Evolutionary conservation across 2,113 vertebrate species (phyloP).

Genomic region (Vanacampus margaritifer): DNA sequence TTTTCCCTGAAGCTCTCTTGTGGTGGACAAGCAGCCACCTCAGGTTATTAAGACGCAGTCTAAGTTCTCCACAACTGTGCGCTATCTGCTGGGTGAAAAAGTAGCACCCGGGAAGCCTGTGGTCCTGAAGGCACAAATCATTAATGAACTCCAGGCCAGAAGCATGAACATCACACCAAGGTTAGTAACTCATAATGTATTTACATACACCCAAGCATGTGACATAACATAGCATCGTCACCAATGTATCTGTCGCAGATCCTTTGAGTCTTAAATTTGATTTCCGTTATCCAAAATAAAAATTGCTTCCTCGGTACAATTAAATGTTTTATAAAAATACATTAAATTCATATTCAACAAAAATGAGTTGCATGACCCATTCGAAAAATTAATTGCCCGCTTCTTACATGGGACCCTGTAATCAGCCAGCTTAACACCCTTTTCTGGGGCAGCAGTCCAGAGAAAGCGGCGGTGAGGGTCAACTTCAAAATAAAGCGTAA

Average conservation of each 20-base stretch:
- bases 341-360: too few species aligned
- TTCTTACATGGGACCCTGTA: too few species aligned
- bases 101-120: slow-evolving; percentile 79
- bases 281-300: neutral
- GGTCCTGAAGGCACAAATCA: slow-evolving; percentile 83
- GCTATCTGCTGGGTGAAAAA: slow-evolving; percentile 85
- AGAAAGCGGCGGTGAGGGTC: too few species aligned
- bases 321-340: too few species aligned
- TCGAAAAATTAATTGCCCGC: too few species aligned
- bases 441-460: too few species aligned
- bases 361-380: too few species aligned
- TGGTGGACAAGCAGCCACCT: slow-evolving; percentile 92
- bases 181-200: slow-evolving; percentile 47
- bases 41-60: slow-evolving; percentile 98
- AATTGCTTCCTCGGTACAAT: too few species aligned
- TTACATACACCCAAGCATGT: neutral
- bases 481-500: too few species aligned
- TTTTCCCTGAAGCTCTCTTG: slow-evolving; percentile 75
- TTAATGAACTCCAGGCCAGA: slow-evolving; percentile 89
- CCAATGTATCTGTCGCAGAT: neutral
- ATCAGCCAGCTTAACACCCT: too few species aligned
- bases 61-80: slow-evolving; percentile 87
- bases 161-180: slow-evolving; percentile 48
- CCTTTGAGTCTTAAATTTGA: neutral
- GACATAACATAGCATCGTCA: neutral